phyloP scores from a whole-genome alignment of 2,797 vertebrate species.

The Pelochelys cantorii region DNA sequence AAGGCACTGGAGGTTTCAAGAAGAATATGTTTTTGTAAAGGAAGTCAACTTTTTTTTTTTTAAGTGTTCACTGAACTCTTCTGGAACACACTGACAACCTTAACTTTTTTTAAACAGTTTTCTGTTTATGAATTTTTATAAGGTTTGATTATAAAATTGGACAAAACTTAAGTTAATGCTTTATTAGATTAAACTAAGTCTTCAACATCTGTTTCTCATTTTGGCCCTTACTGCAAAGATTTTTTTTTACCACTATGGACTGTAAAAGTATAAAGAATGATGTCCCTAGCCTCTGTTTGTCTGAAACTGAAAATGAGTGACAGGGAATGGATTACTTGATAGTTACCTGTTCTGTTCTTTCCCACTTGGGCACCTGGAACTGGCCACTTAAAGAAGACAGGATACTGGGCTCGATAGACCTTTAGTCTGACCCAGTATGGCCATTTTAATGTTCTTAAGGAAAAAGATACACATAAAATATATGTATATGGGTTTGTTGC shows the following conservation, averaged over 20 bases:
- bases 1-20: not conserved
- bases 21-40: not conserved
- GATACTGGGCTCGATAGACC: no score
- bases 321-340: no score
- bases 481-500: not conserved
- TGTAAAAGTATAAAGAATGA: not conserved
- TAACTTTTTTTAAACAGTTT: not conserved
- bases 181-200: not conserved
- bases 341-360: no score
- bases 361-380: no score
- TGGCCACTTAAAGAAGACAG: no score
- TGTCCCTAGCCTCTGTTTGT: no score
- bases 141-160: not conserved
- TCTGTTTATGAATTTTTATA: slow-evolving; percentile 13
- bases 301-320: no score
- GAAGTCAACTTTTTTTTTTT: not conserved
- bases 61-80: not conserved
- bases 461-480: not conserved
- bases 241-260: not conserved
- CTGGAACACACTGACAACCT: not conserved
- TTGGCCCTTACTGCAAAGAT: not conserved
- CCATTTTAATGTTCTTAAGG: no score
- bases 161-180: not conserved
- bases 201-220: not conserved
- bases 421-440: no score